These are phyloP conservation scores for Tetanocera ferruginea DNA, from an alignment of 2,888 invertebrate genomes.

Conservation along the genomic window DNA sequence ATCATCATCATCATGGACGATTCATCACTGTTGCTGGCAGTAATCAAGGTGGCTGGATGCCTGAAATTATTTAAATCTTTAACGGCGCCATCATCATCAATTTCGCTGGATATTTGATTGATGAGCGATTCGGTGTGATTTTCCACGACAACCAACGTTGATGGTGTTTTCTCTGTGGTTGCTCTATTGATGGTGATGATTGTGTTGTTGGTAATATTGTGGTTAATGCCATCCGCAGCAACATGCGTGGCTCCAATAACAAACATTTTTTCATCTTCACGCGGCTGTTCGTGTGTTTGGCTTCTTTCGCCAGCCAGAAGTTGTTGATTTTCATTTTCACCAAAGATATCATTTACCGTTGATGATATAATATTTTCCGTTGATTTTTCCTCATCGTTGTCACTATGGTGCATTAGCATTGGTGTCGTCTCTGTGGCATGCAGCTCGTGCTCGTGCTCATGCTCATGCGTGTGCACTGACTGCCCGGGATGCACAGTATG, in stretches of 20 bases:
- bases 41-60: slow-evolving; percentile 64
- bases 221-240: not conserved
- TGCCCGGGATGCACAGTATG: slow-evolving; percentile 27
- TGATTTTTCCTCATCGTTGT: slow-evolving; percentile 53
- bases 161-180: slow-evolving; percentile 52
- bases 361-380: slow-evolving; percentile 46
- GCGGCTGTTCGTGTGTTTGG: not conserved
- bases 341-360: slow-evolving; percentile 45
- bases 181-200: slow-evolving; percentile 1
- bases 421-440: slow-evolving; percentile 41
- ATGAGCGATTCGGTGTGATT: slow-evolving; percentile 54
- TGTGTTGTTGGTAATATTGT: not conserved
- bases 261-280: slow-evolving; percentile 13
- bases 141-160: slow-evolving; percentile 33
- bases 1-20: slow-evolving; percentile 37
- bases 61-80: slow-evolving; percentile 65
- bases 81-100: slow-evolving; percentile 62
- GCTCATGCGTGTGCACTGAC: slow-evolving; percentile 26
- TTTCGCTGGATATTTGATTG: slow-evolving; percentile 62
- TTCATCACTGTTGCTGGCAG: slow-evolving; percentile 63
- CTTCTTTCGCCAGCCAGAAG: not conserved
- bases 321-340: slow-evolving; percentile 31
- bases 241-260: slow-evolving; percentile 1
- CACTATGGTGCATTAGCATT: slow-evolving; percentile 40
- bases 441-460: slow-evolving; percentile 43